A percentile compares a stretch with the other conserved stretches of the same genome.
Conservation (phyloP, 1,140 invertebrate genomes). For the Eumaeus atala region DNA sequence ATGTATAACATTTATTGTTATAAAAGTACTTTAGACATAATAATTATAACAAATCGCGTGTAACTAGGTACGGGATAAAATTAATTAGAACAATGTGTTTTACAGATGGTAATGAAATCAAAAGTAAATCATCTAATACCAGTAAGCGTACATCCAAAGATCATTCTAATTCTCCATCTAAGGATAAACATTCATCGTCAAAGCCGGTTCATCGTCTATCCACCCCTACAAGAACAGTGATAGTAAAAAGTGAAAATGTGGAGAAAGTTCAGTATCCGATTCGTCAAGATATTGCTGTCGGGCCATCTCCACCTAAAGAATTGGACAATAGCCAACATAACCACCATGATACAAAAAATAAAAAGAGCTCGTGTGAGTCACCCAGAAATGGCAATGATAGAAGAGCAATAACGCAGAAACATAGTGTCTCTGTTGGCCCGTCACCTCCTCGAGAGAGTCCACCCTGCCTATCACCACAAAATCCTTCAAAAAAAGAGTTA, state of each 20-base stretch:
- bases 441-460: slow-evolving; percentile 48
- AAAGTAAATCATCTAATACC: slow-evolving; percentile 32
- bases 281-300: slow-evolving; percentile 53
- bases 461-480: slow-evolving; percentile 18
- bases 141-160: slow-evolving; percentile 68
- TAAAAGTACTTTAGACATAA: too few species aligned
- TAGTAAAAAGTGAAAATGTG: slow-evolving; percentile 19
- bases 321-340: slow-evolving; percentile 24
- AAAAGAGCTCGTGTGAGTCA: slow-evolving; percentile 17
- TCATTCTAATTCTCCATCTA: slow-evolving; percentile 75
- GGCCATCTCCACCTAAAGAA: slow-evolving; percentile 57
- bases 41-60: too few species aligned
- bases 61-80: too few species aligned
- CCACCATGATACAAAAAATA: slow-evolving; percentile 16
- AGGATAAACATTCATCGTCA: slow-evolving; percentile 44
- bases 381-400: slow-evolving; percentile 16
- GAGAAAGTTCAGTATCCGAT: slow-evolving; percentile 7
- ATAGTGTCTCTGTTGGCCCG: slow-evolving; percentile 53
- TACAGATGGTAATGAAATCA: slow-evolving; percentile 21
- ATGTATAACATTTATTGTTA: too few species aligned
- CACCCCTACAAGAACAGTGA: slow-evolving; percentile 36
- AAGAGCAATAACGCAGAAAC: slow-evolving; percentile 30
- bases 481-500: slow-evolving; percentile 54
- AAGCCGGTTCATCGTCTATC: slow-evolving; percentile 34
- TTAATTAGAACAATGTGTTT: slow-evolving; percentile 15